phyloP scores from a whole-genome alignment of 2,797 vertebrate genomes.

The Gila robusta region DNA sequence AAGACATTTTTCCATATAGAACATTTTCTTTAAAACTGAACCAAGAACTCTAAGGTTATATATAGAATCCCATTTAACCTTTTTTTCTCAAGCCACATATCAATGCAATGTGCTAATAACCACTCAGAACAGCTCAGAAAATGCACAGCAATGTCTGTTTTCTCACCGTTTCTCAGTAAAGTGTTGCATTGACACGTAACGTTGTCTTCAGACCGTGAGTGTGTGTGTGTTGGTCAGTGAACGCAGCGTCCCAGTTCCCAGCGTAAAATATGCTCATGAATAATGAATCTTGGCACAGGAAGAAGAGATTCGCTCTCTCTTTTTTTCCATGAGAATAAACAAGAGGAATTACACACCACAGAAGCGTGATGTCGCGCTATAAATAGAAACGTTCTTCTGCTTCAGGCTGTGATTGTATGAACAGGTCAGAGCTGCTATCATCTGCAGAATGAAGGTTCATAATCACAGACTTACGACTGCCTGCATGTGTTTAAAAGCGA shows the following conservation, averaged over 20 bases:
- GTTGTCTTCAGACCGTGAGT: not conserved
- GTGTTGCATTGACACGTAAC: not conserved
- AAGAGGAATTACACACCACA: constrained; percentile 75
- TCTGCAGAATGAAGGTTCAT: constrained; percentile 41
- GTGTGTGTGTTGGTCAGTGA: constrained; percentile 15
- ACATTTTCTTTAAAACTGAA: not conserved
- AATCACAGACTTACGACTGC: constrained; percentile 6
- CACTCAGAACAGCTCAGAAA: not conserved
- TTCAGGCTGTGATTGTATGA: constrained; percentile 72
- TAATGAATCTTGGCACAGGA: constrained; percentile 72
- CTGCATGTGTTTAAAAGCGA: constrained; percentile 2
- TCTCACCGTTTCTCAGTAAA: not conserved
- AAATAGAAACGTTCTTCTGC: constrained; percentile 76
- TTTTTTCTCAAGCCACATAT: not conserved
- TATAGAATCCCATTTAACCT: not conserved
- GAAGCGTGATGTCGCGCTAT: constrained; percentile 72
- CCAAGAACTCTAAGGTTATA: not conserved
- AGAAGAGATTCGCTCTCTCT: constrained; percentile 63
- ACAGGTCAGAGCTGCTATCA: constrained; percentile 74
- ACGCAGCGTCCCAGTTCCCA: constrained; percentile 66
- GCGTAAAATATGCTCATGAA: constrained; percentile 68
- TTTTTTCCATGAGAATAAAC: constrained; percentile 76
- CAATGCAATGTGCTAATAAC: not conserved
- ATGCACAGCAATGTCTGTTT: not conserved
- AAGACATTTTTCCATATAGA: not conserved